Base-by-base conservation (phyloP, 2,113 vertebrate genomes). In the Hystrix brachyura region DNA sequence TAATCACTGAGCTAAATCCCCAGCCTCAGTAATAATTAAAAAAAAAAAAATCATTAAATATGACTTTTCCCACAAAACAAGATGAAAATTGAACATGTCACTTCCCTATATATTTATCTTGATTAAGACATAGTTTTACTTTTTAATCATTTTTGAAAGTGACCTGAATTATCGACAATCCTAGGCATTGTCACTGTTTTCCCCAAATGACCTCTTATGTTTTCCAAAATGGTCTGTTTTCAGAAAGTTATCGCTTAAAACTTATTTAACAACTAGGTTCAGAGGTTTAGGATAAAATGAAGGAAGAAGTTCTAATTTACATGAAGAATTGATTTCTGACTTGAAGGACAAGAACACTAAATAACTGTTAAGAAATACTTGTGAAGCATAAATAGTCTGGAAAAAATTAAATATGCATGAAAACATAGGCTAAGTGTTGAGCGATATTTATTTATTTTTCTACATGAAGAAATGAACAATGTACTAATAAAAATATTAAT, bases 81-180 rank as follows among this genome's bases (percentile, higher is more conserved):
- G 64, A n/a, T n/a, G n/a, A n/a, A n/a, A n/a, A n/a, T n/a, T n/a
- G n/a, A n/a, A n/a, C 21, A 76, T 59, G 8, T 0, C 1, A 23
- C 3, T 89, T 74, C 10, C 80, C 0, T 65, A 38, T 79, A 60
- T 76, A 86, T 85, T 8, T 65, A 13, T n/a, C 15, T 64, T 65
- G 7, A 82, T 92, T 62, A 14, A 62, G 3, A 65, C 21, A 2
- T 53, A 96, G 5, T 27, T 94, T 89, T 85, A 57, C 29, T 59
- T 90, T 89, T 74, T 57, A n/a, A 87, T 95, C 6, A 90, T 32
- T 94, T 92, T 84, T 74, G 1, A 87, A 69, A 53, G 1, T 48
- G 1, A 13, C 64, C 59, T 87, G 21, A 96, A 95, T 65, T 78
- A 12, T 21, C 85, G 21, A 57, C 11, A 18, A 9, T 32, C 2